Base-by-base conservation (phyloP, 37 sponge, comb jelly and placozoan genomes). In the Cliona cf. orientalis region DNA sequence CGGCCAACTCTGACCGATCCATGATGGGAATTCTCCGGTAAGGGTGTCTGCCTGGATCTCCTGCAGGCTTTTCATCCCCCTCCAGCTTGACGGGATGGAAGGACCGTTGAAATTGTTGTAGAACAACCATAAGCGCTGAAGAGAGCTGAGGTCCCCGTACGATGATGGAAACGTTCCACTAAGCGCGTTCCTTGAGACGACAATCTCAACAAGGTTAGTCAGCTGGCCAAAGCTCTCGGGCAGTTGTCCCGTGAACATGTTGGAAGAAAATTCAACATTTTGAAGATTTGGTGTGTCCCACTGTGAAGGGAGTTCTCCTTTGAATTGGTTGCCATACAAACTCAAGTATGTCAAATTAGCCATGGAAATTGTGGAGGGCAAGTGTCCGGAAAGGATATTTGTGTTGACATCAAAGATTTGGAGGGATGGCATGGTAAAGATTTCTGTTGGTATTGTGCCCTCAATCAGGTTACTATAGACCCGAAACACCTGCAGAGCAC, bases 111-210 rank as follows among this genome's bases (percentile, higher is more conserved):
- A 76, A 0, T 66, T 40, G 70, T 94, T 94, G 43, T 66, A 28
- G 33, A 94, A 94, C 1, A 77, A 5, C 95, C 95, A 94, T 41
- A 94, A 68, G 17, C 38, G 65, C 32, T 78, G 43, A 37, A 94
- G 36, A 36, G 28, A 49, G 23, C 3, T 23, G 22, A 94, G 81
- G 12, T 38, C 69, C 1, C 86, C 85, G 33, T 74, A 78, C 5
- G 72, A 69, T 5, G 64, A 58, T 31, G 95, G 95, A 25, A 79
- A 83, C 1, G 74, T 23, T 12, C 95, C 95, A 34, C 77, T 69
- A 43, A 94, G 78, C 14, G 65, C 55, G 57, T 94, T 94, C 0
- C 71, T 41, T 12, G 95, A 89, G 5, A 90, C 60, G 7, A 80
- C 73, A 9, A 94, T 39, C 22, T 41, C 28, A 12, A 80, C 42